phyloP scores from a whole-genome alignment of 2,797 vertebrate species.

The Dromococcyx pavoninus region DNA sequence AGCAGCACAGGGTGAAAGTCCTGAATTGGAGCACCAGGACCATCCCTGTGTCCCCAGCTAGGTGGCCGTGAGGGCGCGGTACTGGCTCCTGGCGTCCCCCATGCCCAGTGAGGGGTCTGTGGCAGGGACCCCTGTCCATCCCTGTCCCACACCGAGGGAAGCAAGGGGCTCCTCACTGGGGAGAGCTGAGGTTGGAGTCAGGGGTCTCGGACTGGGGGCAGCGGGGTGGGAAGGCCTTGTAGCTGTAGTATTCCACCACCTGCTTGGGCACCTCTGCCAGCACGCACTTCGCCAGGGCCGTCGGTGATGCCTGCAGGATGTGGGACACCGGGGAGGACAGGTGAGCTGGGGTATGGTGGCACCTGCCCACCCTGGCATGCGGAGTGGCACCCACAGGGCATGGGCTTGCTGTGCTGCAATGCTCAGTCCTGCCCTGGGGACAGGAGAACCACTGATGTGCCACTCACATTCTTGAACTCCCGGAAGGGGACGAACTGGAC shows the following conservation, averaged over 20 bases:
- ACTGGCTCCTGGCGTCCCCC: rapidly evolving
- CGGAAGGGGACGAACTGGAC: constrained; percentile 96
- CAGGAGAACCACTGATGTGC: rapidly evolving
- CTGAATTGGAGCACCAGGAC: background rate
- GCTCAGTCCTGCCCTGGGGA: background rate
- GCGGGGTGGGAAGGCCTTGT: constrained; percentile 88
- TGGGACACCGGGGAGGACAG: background rate
- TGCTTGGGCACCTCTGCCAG: constrained; percentile 94
- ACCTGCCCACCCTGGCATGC: rapidly evolving
- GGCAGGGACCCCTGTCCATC: background rate
- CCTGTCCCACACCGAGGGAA: rapidly evolving
- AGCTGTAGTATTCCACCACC: constrained; percentile 94
- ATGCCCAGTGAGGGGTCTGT: background rate
- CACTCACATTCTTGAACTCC: constrained; percentile 93
- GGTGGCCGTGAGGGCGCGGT: background rate
- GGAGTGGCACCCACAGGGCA: background rate
- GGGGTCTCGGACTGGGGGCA: constrained; percentile 76
- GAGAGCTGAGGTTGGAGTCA: constrained; percentile 81
- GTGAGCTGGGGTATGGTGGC: background rate
- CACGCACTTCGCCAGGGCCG: constrained; percentile 93
- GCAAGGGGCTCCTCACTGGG: constrained; percentile 67
- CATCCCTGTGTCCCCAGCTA: background rate
- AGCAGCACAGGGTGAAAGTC: background rate
- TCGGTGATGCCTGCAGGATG: constrained; percentile 85
- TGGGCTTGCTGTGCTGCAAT: rapidly evolving